Base-by-base conservation (phyloP, 2,113 vertebrate genomes). In the Ammospiza nelsoni region DNA sequence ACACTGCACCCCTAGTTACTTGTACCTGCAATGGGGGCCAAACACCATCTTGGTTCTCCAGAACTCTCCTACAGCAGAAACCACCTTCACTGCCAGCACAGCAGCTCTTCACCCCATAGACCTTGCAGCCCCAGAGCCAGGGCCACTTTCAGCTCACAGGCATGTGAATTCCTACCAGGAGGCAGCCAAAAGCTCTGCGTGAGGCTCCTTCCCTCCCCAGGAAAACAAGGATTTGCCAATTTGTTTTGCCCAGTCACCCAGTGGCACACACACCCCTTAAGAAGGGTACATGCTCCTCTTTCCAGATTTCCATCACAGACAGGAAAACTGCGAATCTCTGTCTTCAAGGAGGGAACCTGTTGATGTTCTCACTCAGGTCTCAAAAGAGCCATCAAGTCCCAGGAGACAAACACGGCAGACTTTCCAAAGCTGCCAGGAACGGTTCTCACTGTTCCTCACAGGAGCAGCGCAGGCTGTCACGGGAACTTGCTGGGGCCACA, bases 391-490 rank as follows among this genome's bases (percentile, higher is more conserved):
- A 63, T 5, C 61, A 29, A 22, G 43, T 8, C 31, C 14, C 58
- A 68, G 0, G 1, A 89, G 59, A 73, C 46, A 69, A 83, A 62
- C 65, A 37, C 11, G 1, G 0, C 11, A 20, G 55, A 3, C 37
- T 33, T 35, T 37, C 39, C 62, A 28, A 15, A 61, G 72, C 75
- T 44, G 29, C 15, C 69, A 48, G 51, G 31, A 84, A 41, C 0
- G 3, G 28, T 2, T 39, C 79, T 18, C 62, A 2, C 48, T 8
- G 0, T 2, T 66, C 55, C 51, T 13, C 1, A 15, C 0, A 0
- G 48, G 24, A 73, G 31, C 12, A 46, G 65, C 0, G 19, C 21
- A 1, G 61, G 44, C 1, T 0, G 55, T 18, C 0, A 0, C 44
- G 37, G 81, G 33, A 35, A 4, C 21, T 22, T 2, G 0, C 54